Percentiles rank a stretch among this genome's conserved stretches.
These are phyloP conservation scores for Hippocampus mohnikei DNA, from an alignment of 2,113 vertebrate species.

Conservation along the genomic window DNA sequence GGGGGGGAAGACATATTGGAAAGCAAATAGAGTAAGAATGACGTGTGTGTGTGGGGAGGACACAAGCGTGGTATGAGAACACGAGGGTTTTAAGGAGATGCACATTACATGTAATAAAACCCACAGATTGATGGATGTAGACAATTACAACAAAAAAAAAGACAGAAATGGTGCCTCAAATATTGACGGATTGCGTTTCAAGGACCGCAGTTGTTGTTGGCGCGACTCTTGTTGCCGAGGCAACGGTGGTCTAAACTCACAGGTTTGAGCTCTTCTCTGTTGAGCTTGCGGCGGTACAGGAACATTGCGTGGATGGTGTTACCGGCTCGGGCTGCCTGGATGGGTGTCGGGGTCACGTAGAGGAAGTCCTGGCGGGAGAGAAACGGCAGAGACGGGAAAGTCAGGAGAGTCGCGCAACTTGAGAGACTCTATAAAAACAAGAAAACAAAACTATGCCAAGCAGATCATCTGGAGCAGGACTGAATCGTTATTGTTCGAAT, in stretches of 20 bases:
- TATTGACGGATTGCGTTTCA: not conserved
- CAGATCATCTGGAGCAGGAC: not conserved
- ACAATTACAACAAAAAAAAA: not conserved
- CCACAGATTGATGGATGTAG: slow-evolving; percentile 17
- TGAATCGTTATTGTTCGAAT: no score
- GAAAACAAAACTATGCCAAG: not conserved
- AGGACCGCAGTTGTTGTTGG: not conserved
- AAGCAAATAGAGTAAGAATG: slow-evolving; percentile 13
- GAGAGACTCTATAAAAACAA: no score
- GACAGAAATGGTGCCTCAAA: not conserved
- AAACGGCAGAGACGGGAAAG: slow-evolving; percentile 1
- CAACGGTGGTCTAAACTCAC: slow-evolving; percentile 67
- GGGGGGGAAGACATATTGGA: slow-evolving; percentile 15
- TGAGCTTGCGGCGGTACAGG: slow-evolving; percentile 79
- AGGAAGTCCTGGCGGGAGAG: slow-evolving; percentile 68
- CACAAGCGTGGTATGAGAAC: slow-evolving; percentile 39
- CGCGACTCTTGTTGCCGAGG: slow-evolving; percentile 14
- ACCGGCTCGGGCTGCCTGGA: slow-evolving; percentile 81
- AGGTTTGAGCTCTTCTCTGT: slow-evolving; percentile 81
- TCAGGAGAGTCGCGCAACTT: not conserved
- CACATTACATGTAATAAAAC: slow-evolving; percentile 9
- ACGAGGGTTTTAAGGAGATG: slow-evolving; percentile 30
- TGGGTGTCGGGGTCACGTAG: slow-evolving; percentile 77
- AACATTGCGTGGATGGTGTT: slow-evolving; percentile 80
- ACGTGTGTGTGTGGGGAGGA: not conserved